A percentile compares a stretch with the other conserved stretches of the same genome.
phyloP scores from a whole-genome alignment of 2,113 vertebrate species.

The Reinhardtius hippoglossoides region DNA sequence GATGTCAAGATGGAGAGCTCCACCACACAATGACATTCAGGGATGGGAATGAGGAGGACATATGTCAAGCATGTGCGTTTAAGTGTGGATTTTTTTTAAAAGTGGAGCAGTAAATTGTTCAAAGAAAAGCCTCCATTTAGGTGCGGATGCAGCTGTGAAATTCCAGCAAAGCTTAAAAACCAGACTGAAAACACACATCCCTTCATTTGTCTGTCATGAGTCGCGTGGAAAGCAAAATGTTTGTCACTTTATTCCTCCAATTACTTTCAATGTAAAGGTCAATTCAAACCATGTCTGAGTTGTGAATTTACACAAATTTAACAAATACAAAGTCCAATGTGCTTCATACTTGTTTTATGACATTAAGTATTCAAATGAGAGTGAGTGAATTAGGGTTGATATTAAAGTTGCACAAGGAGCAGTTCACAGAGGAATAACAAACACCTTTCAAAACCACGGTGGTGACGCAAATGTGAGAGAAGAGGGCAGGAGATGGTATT shows the following conservation, averaged over 20 bases:
- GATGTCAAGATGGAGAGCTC: conserved; percentile 31
- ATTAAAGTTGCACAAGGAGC: conserved; percentile 20
- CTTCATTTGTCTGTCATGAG: background rate
- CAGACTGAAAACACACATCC: conserved; percentile 9
- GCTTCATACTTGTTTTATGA: background rate
- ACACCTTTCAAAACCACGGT: conserved; percentile 31
- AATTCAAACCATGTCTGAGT: background rate
- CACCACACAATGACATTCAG: conserved; percentile 34
- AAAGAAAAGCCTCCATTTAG: conserved; percentile 36
- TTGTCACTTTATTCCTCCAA: background rate
- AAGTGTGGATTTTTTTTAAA: conserved; percentile 59
- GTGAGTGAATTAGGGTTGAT: conserved; percentile 6
- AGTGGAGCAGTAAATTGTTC: conserved; percentile 50
- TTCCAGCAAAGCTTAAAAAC: conserved; percentile 14
- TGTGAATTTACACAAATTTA: background rate
- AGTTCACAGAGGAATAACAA: conserved; percentile 40
- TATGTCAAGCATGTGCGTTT: conserved; percentile 73
- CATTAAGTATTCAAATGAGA: background rate
- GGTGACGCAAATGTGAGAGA: conserved; percentile 34
- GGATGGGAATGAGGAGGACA: conserved; percentile 55
- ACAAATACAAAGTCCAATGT: background rate
- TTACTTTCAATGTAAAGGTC: background rate
- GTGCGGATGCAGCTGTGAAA: conserved; percentile 24
- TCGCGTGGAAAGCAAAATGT: background rate
- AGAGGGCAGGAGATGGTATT: conserved; percentile 1